These are phyloP conservation scores for Spea hammondii DNA, from an alignment of 2,797 vertebrate genomes.

Conservation along the genomic window DNA sequence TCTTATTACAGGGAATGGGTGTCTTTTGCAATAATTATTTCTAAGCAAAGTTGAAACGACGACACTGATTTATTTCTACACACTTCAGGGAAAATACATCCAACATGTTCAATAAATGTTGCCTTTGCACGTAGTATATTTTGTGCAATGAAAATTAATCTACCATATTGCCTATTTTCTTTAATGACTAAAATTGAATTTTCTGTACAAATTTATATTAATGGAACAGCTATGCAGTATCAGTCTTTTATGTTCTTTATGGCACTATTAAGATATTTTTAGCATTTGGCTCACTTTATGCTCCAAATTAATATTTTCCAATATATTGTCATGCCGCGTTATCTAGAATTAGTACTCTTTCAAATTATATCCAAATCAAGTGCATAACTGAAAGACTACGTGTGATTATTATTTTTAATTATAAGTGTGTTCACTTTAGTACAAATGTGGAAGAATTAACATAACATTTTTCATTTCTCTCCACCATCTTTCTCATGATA, in stretches of 20 bases:
- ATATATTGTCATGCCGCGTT: slow-evolving; percentile 46
- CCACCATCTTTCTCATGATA: slow-evolving; percentile 14
- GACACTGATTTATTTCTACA: no score
- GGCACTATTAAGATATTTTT: slow-evolving; percentile 48
- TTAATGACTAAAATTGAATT: slow-evolving; percentile 1
- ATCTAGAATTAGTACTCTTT: slow-evolving; percentile 49
- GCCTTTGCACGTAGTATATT: no score
- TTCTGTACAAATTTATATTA: slow-evolving; percentile 24
- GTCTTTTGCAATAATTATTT: no score
- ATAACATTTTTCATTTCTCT: slow-evolving; percentile 35
- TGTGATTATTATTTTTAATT: slow-evolving; percentile 49
- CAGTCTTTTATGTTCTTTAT: slow-evolving; percentile 30
- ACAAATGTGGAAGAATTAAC: slow-evolving; percentile 39
- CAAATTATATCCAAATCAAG: slow-evolving; percentile 49
- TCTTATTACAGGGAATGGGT: no score
- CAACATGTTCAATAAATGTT: no score
- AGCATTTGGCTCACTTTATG: slow-evolving; percentile 45
- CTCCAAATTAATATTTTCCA: slow-evolving; percentile 43
- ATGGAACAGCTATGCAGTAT: slow-evolving; percentile 19
- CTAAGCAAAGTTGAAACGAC: no score
- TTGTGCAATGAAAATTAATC: no score
- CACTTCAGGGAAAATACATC: no score
- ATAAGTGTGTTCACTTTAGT: slow-evolving; percentile 45
- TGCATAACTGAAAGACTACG: slow-evolving; percentile 46
- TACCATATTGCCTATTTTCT: no score